These are phyloP conservation scores for Bombylius major DNA, from an alignment of 2,888 invertebrate genomes.

Conservation along the genomic window DNA sequence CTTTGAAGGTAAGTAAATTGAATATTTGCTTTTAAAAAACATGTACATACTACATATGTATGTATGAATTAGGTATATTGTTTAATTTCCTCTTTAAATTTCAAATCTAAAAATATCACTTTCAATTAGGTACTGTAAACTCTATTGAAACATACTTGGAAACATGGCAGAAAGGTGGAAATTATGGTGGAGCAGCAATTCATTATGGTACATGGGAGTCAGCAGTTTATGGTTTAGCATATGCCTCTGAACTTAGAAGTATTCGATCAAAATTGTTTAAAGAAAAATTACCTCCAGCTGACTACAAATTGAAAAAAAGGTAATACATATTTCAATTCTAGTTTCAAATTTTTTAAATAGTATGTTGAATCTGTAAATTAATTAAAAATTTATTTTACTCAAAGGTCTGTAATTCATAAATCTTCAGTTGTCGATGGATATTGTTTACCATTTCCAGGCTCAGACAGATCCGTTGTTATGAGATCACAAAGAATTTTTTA, in stretches of 20 bases:
- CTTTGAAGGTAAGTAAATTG: slow-evolving; percentile 44
- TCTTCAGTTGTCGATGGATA: slow-evolving; percentile 39
- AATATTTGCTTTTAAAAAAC: slow-evolving; percentile 27
- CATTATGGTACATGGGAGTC: slow-evolving; percentile 89
- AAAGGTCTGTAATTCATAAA: slow-evolving; percentile 42
- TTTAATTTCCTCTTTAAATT: not conserved
- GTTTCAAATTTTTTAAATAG: slow-evolving; percentile 27
- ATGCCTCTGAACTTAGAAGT: slow-evolving; percentile 46
- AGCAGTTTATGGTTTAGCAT: slow-evolving; percentile 60
- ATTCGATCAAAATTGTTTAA: slow-evolving; percentile 58
- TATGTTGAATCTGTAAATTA: not conserved
- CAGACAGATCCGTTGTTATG: slow-evolving; percentile 70
- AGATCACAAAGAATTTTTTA: slow-evolving; percentile 68
- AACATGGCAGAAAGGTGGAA: slow-evolving; percentile 25
- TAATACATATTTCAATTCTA: slow-evolving; percentile 1
- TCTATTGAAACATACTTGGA: slow-evolving; percentile 60
- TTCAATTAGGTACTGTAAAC: slow-evolving; percentile 48
- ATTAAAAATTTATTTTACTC: slow-evolving; percentile 1
- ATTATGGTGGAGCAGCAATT: slow-evolving; percentile 38
- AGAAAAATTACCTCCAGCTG: slow-evolving; percentile 46
- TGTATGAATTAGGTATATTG: no score
- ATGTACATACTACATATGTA: not conserved
- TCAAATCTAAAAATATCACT: slow-evolving; percentile 25
- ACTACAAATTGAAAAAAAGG: slow-evolving; percentile 46
- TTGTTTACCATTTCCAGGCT: slow-evolving; percentile 68